Percentiles rank a stretch among this genome's conserved stretches.
Evolutionary conservation across 2,797 vertebrate genomes (phyloP).

Genomic region (Poeciliopsis paucimaculata): DNA sequence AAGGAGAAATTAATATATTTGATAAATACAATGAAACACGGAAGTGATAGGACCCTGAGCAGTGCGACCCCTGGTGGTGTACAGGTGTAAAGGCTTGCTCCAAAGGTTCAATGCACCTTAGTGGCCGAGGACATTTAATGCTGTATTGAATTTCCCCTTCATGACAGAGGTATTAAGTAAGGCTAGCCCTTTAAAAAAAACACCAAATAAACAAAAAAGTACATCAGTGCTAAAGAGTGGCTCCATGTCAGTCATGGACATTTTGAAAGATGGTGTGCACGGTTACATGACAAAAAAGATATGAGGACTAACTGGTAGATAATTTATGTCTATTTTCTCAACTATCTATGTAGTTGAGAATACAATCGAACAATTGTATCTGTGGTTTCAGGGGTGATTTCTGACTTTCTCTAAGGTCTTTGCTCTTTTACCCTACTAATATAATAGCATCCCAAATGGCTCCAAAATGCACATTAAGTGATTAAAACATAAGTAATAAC

Average conservation of each 20-base stretch:
- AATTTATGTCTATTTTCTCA: not conserved
- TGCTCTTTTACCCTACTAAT: constrained; percentile 40
- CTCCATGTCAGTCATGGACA: constrained; percentile 59
- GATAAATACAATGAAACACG: constrained; percentile 48
- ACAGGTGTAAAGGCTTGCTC: constrained; percentile 75
- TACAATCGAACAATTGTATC: not conserved
- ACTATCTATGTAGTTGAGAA: constrained; percentile 1
- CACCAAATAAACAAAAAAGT: not conserved
- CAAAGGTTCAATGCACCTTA: constrained; percentile 60
- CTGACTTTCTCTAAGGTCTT: constrained; percentile 34
- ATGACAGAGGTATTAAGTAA: constrained; percentile 63
- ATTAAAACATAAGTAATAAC: constrained; percentile 44
- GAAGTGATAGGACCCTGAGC: constrained; percentile 70
- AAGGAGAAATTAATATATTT: constrained; percentile 36
- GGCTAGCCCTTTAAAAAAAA: constrained; percentile 52
- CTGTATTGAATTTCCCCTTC: constrained; percentile 52
- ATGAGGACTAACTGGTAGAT: constrained; percentile 12
- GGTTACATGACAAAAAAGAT: constrained; percentile 22
- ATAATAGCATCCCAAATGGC: constrained; percentile 43
- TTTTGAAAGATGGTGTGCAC: constrained; percentile 32
- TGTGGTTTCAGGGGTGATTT: constrained; percentile 19
- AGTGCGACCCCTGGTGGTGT: constrained; percentile 73
- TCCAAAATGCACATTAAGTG: constrained; percentile 41
- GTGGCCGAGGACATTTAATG: constrained; percentile 64
- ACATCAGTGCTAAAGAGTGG: constrained; percentile 56